Conservation (phyloP, 2,888 invertebrate species). For the Metallyticus violacea region DNA sequence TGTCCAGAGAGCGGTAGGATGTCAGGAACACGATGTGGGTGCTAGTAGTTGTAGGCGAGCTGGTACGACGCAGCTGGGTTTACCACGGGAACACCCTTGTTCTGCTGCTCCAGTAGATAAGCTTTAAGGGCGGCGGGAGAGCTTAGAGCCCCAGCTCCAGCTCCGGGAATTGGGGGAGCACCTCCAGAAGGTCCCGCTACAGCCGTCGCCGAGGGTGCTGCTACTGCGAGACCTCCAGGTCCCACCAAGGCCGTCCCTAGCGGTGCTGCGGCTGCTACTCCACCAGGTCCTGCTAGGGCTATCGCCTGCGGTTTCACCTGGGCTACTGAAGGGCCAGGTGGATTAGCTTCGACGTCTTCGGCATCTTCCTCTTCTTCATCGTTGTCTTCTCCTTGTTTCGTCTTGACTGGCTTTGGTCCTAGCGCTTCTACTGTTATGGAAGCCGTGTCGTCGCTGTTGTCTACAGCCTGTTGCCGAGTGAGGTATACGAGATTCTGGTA, state of each 20-base stretch:
- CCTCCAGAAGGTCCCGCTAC: constrained; percentile 48
- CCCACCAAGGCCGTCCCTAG: constrained; percentile 52
- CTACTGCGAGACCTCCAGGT: constrained; percentile 49
- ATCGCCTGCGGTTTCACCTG: constrained; percentile 52
- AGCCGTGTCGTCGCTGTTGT: neutral
- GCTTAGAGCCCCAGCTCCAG: neutral
- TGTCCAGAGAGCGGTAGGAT: neutral
- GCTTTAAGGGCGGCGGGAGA: constrained; percentile 9
- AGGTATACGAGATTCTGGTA: constrained; percentile 15
- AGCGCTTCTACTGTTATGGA: constrained; percentile 9
- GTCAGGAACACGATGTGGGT: neutral
- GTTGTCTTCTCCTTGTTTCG: neutral
- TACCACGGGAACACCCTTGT: neutral
- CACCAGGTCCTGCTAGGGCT: constrained; percentile 52
- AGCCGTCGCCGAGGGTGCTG: constrained; percentile 53
- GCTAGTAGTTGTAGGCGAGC: neutral
- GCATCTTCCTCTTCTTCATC: constrained; percentile 36
- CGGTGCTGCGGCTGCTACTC: constrained; percentile 51
- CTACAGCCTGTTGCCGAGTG: neutral
- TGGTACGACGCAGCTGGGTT: neutral
- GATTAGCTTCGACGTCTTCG: constrained; percentile 34
- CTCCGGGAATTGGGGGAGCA: constrained; percentile 10
- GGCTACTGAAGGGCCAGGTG: constrained; percentile 38
- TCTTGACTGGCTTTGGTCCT: neutral
- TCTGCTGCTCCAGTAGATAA: neutral